Base-by-base conservation (phyloP, 2,888 invertebrate genomes). In the Eumerus sabulonum region DNA sequence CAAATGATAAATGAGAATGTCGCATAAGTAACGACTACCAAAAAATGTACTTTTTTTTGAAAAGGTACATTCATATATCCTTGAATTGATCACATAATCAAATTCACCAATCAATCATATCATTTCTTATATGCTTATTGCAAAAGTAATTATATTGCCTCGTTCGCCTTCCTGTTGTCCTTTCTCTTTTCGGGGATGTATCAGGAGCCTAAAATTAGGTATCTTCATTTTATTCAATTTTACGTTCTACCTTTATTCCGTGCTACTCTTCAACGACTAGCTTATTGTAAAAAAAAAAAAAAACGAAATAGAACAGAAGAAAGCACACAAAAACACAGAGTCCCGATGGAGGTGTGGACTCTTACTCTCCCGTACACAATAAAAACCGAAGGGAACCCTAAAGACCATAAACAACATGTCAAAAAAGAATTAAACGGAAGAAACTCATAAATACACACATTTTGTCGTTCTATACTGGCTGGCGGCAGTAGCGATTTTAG, bases 51-150 rank as follows among this genome's bases (percentile, higher is more conserved):
- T 40, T 60, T 35, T 54, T 60, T 59, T 59, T 7, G 51, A 56
- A 57, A 48, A n/a, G n/a, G 57, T n/a, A n/a, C n/a, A n/a, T n/a
- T n/a, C n/a, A n/a, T 56, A 45, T 71, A 60, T 60, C 76, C 76
- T 76, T 76, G 71, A 76, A 71, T 71, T 66, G 76, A 76, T 66
- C 60, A 64, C 44, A 64, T 44, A 45, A n/a, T n/a, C n/a, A n/a
- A n/a, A n/a, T n/a, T n/a, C n/a, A n/a, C n/a, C n/a, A n/a, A n/a
- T n/a, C n/a, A n/a, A n/a, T n/a, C n/a, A n/a, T n/a, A n/a, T 59
- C n/a, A 13, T n/a, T 54, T 27, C 14, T 40, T 40, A 36, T n/a
- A 42, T 59, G 59, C 44, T 42, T 16, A 16, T 51, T 50, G 18
- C 42, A 48, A 27, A n/a, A 44, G 36, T 50, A 17, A 16, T 36